Base-by-base conservation (phyloP, 2,113 vertebrate species). In the Uria lomvia region DNA sequence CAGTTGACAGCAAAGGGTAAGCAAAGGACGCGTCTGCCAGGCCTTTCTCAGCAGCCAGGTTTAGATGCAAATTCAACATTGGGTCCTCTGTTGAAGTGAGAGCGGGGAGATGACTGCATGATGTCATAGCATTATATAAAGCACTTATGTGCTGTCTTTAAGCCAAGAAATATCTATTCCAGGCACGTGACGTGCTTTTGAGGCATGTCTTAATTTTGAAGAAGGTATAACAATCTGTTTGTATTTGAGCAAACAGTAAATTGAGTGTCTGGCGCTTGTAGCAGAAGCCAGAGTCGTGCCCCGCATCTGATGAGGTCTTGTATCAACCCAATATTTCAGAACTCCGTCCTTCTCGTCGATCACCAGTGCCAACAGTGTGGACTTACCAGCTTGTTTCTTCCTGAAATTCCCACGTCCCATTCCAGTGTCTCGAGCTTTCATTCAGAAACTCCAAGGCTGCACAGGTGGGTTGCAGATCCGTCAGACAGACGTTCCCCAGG, bases 1-100 rank as follows among this genome's bases (percentile, higher is more conserved):
- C 99, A 5, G 99, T 99, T 53, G 99, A 99, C 97, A 99, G 99
- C 97, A 99, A 99, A 96, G 99, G 99, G 99, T 99, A 97, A 98
- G 98, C 62, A 58, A 86, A 63, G 86, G 34, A 2, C 16, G 2
- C 0, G 0, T 7, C 32, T 50, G 6, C 67, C 19, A 4, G 60
- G 42, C 24, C 55, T 24, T 47, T 29, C 38, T 17, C 34, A 4
- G 77, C 5, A 3, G 30, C 77, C 42, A 68, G 27, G 8, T 30
- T 52, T 8, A 27, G 23, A 11, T 26, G 21, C n/a, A n/a, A 2
- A 8, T 7, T 59, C 78, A 55, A 13, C n/a, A 3, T 14, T 67
- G 18, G 3, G 52, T 42, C 34, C 65, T 62, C 55, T 21, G 38
- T 30, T 66, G 55, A 6, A 43, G 21, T 19, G n/a, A 17, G 72